phyloP scores from a whole-genome alignment of 2,113 vertebrate genomes.

The Cnemophilus loriae region DNA sequence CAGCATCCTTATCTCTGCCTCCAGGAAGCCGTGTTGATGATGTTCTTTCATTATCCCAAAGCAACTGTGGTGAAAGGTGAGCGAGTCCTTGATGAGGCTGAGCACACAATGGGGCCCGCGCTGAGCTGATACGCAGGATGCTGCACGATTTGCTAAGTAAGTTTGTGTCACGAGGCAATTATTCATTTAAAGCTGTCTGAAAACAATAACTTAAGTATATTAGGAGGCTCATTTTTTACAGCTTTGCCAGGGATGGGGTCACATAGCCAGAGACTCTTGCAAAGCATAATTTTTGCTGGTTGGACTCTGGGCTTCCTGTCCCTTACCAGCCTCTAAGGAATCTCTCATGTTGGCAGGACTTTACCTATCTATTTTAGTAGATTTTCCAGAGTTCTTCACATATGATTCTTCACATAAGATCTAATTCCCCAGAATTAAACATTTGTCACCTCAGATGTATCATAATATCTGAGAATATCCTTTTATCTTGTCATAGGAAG shows the following conservation, averaged over 20 bases:
- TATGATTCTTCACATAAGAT: neutral
- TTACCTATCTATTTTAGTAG: neutral
- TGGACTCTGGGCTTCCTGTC: neutral
- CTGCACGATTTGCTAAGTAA: neutral
- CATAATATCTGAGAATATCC: neutral
- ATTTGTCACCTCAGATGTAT: neutral
- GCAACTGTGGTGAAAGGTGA: constrained; percentile 48
- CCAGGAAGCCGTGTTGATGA: constrained; percentile 42
- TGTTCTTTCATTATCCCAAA: constrained; percentile 52
- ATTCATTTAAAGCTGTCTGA: neutral
- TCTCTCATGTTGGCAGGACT: neutral
- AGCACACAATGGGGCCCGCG: neutral
- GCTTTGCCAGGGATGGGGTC: neutral
- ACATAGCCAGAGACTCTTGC: neutral
- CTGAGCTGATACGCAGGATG: neutral
- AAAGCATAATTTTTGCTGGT: neutral
- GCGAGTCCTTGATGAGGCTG: constrained; percentile 50
- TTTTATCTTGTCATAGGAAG: neutral
- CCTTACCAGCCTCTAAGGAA: neutral
- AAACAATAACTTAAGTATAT: neutral
- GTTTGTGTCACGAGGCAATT: neutral
- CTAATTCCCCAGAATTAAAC: neutral
- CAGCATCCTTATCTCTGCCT: constrained; percentile 50
- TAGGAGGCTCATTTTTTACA: neutral
- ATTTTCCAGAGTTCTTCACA: neutral